Evolutionary conservation across 2,888 invertebrate genomes (phyloP), one percentile per base, ranked within the genome.

Genomic region (Drosophila multiciliata): DNA sequence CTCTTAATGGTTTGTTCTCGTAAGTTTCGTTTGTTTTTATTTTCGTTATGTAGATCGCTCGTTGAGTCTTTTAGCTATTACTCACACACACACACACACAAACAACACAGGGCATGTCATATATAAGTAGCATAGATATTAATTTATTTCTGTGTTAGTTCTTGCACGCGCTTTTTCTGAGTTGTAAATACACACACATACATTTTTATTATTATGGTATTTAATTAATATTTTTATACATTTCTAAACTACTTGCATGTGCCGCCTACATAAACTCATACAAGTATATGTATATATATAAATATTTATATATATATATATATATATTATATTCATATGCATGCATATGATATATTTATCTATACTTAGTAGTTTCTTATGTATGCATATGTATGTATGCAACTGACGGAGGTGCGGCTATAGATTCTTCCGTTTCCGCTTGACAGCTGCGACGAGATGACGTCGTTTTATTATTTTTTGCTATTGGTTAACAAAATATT

Each of bases 1-100:
- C 3, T 36, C 20, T 49, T 70, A 66, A 70, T 38, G 57, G 38
- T 57, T 84, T 78, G 60, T 87, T 86, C 83, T 85, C 78, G 60
- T 82, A 79, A 65, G 87, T 78, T 82, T 78, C 73, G 75, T 89
- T 75, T 82, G 60, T 71, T 82, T 71, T 35, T 71, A 45, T 70
- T 72, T 78, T 73, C 74, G 78, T 75, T 62, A 67, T 72, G 54
- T 72, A 65, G 90, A 90, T 90, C 90, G 90, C 86, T 80, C 83
- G 84, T 75, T 88, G 55, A 64, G 61, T 75, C 73, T 72, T 66
- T 78, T 67, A 71, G 66, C 66, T 82, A 72, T 80, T 73, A 73
- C 70, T 86, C 71, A 83, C 67, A 57, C 70, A 73, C 42, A 54
- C 65, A 23, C 23, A 23, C 53, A 66, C 23, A 36, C 48, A 61